These are phyloP conservation scores for Drosophila ogumai DNA, from an alignment of 1,140 invertebrate species.

Conservation along the genomic window DNA sequence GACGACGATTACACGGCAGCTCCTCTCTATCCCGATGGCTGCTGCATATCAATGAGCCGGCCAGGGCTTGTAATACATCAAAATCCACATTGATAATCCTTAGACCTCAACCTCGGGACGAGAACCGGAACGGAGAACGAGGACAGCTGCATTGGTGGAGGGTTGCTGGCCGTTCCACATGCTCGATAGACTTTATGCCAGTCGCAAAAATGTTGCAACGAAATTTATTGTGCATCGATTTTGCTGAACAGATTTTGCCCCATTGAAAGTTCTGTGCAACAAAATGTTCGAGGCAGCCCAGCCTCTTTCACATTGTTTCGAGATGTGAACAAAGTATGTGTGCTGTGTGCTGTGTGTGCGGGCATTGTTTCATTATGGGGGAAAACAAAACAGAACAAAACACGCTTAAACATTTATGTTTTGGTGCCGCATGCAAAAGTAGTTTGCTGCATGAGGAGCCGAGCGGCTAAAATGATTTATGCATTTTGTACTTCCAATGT, in stretches of 20 bases:
- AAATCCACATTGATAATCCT: constrained; percentile 61
- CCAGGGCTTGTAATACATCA: constrained; percentile 64
- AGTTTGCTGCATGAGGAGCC: constrained; percentile 43
- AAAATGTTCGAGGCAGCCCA: constrained; percentile 52
- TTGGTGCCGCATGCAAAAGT: constrained; percentile 52
- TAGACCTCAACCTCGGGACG: constrained; percentile 39
- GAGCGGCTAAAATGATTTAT: constrained; percentile 65
- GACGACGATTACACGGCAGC: constrained; percentile 25
- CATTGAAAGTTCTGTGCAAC: constrained; percentile 58
- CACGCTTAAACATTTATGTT: constrained; percentile 71
- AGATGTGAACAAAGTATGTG: constrained; percentile 55
- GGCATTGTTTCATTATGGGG: constrained; percentile 49
- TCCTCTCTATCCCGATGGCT: constrained; percentile 29
- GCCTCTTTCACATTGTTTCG: constrained; percentile 58
- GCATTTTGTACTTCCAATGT: constrained; percentile 68
- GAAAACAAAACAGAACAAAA: constrained; percentile 60
- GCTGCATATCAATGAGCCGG: constrained; percentile 67
- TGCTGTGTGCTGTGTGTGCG: constrained; percentile 12
- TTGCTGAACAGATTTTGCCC: constrained; percentile 55
- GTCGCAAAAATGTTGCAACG: constrained; percentile 63
- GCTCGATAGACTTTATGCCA: constrained; percentile 56
- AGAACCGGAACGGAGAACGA: constrained; percentile 23
- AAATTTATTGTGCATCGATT: constrained; percentile 73
- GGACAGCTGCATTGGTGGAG: constrained; percentile 49
- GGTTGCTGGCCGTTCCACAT: constrained; percentile 38